Conservation (phyloP, 2,113 vertebrate genomes). For the Puma concolor region DNA sequence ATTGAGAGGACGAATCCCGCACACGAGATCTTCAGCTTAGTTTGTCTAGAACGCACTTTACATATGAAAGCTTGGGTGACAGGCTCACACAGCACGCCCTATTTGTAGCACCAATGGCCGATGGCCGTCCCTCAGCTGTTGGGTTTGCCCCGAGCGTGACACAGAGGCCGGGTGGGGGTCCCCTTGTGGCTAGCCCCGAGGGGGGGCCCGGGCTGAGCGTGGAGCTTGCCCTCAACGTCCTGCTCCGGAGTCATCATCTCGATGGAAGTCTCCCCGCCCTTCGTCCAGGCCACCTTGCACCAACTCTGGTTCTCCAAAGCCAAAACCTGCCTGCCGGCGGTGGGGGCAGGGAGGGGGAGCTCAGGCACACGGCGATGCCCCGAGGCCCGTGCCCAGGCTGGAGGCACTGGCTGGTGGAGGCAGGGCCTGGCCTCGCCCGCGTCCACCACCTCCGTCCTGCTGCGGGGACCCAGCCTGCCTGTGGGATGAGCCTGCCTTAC, state of each 20-base stretch:
- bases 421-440: not conserved
- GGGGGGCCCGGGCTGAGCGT: too few relatives aligned
- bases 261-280: not conserved
- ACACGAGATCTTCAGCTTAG: accelerated
- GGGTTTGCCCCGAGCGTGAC: not conserved
- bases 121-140: too few relatives aligned
- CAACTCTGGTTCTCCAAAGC: too few relatives aligned
- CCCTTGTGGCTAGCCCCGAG: too few relatives aligned
- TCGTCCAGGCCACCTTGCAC: not conserved
- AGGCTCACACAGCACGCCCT: accelerated
- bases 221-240: too few relatives aligned
- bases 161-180: accelerated
- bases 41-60: too few relatives aligned
- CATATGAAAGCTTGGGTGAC: accelerated
- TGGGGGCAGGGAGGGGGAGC: too few relatives aligned
- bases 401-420: too few relatives aligned
- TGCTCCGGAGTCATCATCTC: not conserved
- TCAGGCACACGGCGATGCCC: too few relatives aligned
- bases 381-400: too few relatives aligned
- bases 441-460: not conserved
- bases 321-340: too few relatives aligned
- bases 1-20: not conserved
- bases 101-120: too few relatives aligned
- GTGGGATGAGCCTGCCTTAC: not conserved
- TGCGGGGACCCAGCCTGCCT: not conserved